phyloP scores from a whole-genome alignment of 2,113 vertebrate genomes.

The Panthera leo region DNA sequence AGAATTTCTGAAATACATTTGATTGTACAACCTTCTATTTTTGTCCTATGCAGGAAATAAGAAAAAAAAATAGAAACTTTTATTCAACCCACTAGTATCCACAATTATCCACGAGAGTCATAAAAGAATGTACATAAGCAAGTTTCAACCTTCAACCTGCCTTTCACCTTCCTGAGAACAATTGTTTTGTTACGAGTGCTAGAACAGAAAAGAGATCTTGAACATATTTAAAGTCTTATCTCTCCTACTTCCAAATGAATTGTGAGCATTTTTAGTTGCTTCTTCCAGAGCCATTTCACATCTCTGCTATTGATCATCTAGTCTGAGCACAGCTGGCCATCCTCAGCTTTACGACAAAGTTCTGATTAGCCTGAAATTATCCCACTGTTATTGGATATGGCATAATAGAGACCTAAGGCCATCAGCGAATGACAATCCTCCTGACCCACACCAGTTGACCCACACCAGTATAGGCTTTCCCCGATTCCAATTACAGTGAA shows the following conservation, averaged over 20 bases:
- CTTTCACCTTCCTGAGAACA: neutral
- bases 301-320: neutral
- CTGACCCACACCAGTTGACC: neutral
- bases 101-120: neutral
- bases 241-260: neutral
- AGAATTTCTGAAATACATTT: neutral
- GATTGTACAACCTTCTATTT: neutral
- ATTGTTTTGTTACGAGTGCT: neutral
- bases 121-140: neutral
- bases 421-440: neutral
- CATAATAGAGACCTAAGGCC: neutral
- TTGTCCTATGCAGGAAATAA: neutral
- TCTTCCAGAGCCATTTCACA: neutral
- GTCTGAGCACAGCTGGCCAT: neutral
- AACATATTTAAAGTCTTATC: neutral
- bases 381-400: neutral
- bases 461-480: rapidly evolving
- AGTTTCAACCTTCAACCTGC: neutral
- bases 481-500: neutral
- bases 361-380: neutral
- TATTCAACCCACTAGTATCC: neutral
- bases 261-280: neutral
- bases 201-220: neutral
- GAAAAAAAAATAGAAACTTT: neutral
- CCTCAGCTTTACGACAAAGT: neutral